Conservation (phyloP, 1,140 invertebrate species). For the Aphidius ervi region DNA sequence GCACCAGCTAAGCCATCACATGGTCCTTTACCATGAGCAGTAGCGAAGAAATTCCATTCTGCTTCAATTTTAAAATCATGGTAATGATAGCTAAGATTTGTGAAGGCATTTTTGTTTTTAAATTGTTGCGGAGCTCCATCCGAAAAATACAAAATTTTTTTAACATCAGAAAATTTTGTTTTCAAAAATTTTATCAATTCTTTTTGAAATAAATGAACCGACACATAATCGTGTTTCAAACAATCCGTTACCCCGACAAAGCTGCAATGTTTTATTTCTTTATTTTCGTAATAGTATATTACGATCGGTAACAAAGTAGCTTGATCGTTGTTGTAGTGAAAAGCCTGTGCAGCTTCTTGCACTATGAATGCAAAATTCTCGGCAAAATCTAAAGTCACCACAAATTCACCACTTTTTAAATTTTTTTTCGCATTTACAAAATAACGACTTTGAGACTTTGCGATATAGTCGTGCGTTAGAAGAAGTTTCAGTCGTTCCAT, state of each 20-base stretch:
- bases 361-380: slow-evolving; percentile 38
- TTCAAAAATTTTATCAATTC: slow-evolving; percentile 17
- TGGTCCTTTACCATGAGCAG: slow-evolving; percentile 29
- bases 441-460: slow-evolving; percentile 16
- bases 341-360: slow-evolving; percentile 35
- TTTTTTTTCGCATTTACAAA: slow-evolving; percentile 12
- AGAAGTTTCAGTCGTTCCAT: slow-evolving; percentile 13
- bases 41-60: slow-evolving; percentile 35
- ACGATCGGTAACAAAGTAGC: slow-evolving; percentile 33
- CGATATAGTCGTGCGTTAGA: slow-evolving; percentile 26
- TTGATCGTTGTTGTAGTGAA: slow-evolving; percentile 34
- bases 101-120: slow-evolving; percentile 28
- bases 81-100: slow-evolving; percentile 22
- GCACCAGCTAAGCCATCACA: slow-evolving; percentile 25
- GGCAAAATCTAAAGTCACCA: slow-evolving; percentile 33
- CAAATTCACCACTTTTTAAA: slow-evolving; percentile 21
- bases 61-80: slow-evolving; percentile 7
- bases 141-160: slow-evolving; percentile 22
- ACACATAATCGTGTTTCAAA: no score
- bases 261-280: slow-evolving; percentile 11
- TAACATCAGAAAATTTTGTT: slow-evolving; percentile 9
- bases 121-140: slow-evolving; percentile 20
- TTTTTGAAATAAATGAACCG: slow-evolving; percentile 14
- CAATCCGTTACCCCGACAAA: slow-evolving; percentile 22
- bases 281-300: slow-evolving; percentile 4